phyloP scores from a whole-genome alignment of 2,888 invertebrate genomes.

The Melipona beecheii region DNA sequence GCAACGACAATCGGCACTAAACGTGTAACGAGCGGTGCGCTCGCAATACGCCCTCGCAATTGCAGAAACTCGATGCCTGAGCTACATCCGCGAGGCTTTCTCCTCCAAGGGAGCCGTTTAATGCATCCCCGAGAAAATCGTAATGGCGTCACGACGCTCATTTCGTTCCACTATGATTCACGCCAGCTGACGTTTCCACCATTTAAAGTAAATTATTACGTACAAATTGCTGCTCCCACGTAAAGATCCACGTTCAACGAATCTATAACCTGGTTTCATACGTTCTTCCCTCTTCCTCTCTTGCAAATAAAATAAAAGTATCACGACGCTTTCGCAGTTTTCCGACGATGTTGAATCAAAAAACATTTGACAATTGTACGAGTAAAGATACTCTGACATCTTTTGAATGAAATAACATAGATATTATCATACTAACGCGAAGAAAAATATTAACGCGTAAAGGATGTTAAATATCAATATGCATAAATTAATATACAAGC shows the following conservation, averaged over 20 bases:
- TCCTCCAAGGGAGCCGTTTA: constrained; percentile 23
- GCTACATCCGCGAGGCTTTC: constrained; percentile 19
- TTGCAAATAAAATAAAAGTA: background rate
- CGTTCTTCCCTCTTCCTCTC: no score
- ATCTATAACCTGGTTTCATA: background rate
- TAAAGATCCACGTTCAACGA: constrained; percentile 1
- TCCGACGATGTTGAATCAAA: background rate
- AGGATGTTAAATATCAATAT: no score
- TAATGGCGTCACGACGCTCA: constrained; percentile 12
- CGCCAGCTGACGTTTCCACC: background rate
- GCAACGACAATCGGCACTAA: background rate
- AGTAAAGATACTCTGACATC: no score
- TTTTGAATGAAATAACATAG: no score
- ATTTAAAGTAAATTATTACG: constrained; percentile 23
- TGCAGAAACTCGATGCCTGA: constrained; percentile 14
- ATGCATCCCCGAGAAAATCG: constrained; percentile 22
- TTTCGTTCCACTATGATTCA: constrained; percentile 11
- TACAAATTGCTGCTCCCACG: background rate
- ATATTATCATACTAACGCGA: no score
- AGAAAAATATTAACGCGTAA: no score
- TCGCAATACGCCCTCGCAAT: constrained; percentile 18
- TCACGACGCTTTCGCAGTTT: background rate
- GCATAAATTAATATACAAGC: no score
- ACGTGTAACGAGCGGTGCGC: constrained; percentile 3
- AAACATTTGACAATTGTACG: background rate